These are phyloP conservation scores for Hyppa rectilinea DNA, from an alignment of 2,888 invertebrate species.

Conservation along the genomic window DNA sequence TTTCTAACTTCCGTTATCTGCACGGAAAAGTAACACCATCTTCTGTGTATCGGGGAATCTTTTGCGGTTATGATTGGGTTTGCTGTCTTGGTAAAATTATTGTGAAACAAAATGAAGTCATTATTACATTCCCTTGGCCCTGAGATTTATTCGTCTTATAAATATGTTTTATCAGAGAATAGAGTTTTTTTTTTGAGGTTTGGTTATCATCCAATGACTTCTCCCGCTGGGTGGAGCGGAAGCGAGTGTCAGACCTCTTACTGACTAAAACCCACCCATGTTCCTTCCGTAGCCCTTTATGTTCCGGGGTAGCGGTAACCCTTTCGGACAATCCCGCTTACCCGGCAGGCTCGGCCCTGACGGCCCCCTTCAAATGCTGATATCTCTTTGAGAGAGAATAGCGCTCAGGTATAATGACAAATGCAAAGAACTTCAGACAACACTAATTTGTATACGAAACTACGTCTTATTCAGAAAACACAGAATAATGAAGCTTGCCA, in stretches of 20 bases:
- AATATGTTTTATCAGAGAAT: not conserved
- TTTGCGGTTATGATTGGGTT: slow-evolving; percentile 28
- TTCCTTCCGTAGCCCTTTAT: no score
- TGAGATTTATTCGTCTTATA: slow-evolving; percentile 31
- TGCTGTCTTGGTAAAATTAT: not conserved
- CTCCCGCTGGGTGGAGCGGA: no score
- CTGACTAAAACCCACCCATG: no score
- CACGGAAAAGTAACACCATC: slow-evolving; percentile 32
- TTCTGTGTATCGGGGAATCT: slow-evolving; percentile 2
- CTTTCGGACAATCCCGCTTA: no score
- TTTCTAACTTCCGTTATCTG: slow-evolving; percentile 52
- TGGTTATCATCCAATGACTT: no score
- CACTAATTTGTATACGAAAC: slow-evolving; percentile 42
- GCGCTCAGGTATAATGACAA: slow-evolving; percentile 13
- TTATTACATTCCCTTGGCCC: slow-evolving; percentile 22
- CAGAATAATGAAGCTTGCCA: slow-evolving; percentile 58
- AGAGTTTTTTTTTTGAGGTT: no score
- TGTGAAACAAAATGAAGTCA: not conserved
- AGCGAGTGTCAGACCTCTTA: no score
- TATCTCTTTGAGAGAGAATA: slow-evolving; percentile 2
- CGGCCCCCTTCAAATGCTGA: no score
- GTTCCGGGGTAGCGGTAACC: no score
- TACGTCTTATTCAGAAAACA: slow-evolving; percentile 34
- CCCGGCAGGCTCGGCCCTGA: no score
- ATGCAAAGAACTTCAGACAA: slow-evolving; percentile 31